These are phyloP conservation scores for Thomomys bottae DNA, from an alignment of 2,113 vertebrate species.

Conservation along the genomic window DNA sequence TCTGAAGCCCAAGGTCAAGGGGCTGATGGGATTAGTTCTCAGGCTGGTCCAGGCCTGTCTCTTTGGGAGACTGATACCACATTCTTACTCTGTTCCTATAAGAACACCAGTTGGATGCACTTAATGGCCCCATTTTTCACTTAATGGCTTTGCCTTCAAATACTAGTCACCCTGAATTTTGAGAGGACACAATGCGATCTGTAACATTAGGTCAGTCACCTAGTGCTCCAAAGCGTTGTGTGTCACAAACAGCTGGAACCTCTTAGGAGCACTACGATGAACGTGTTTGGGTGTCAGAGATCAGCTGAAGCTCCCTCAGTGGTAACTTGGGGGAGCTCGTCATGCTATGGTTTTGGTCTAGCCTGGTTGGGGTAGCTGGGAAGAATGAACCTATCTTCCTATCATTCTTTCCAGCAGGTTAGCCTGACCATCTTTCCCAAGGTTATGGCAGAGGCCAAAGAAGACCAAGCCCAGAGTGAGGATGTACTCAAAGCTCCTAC, in stretches of 20 bases:
- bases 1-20: not conserved
- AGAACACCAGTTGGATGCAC: not conserved
- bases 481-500: not conserved
- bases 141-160: not conserved
- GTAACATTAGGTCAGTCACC: rapidly evolving
- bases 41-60: not conserved
- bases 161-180: not conserved
- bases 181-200: not conserved
- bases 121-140: not conserved
- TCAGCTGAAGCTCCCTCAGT: not conserved
- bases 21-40: not conserved
- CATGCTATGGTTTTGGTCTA: not conserved
- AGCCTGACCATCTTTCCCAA: not conserved
- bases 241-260: not conserved
- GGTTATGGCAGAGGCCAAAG: not conserved
- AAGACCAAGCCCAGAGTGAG: not conserved
- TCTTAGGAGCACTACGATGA: not conserved
- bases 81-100: not conserved
- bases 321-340: too few species aligned
- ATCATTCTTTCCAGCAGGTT: not conserved
- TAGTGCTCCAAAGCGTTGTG: too few species aligned
- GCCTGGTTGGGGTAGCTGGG: not conserved
- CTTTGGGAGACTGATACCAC: not conserved
- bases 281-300: not conserved
- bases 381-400: too few species aligned